These are phyloP conservation scores for Natrix natrix DNA, from an alignment of 2,797 vertebrate genomes.

Conservation along the genomic window DNA sequence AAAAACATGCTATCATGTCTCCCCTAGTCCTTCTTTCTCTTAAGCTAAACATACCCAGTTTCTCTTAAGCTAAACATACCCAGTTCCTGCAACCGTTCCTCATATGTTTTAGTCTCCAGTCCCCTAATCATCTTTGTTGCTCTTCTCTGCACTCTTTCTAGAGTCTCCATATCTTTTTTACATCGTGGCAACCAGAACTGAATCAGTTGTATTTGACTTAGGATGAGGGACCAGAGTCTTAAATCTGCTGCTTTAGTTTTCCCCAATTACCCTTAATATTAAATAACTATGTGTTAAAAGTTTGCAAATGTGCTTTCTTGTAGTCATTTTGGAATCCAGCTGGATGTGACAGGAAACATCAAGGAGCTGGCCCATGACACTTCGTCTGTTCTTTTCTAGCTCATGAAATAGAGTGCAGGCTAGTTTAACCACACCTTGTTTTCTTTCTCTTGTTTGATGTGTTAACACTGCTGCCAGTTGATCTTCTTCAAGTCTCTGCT, in stretches of 20 bases:
- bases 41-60: no score
- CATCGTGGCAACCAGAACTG: no score
- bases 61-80: no score
- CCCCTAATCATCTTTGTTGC: no score
- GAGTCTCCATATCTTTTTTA: no score
- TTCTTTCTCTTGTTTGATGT: slow-evolving; percentile 35
- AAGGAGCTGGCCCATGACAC: neutral
- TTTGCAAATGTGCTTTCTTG: neutral
- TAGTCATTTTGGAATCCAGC: neutral
- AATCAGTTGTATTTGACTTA: neutral
- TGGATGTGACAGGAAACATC: neutral
- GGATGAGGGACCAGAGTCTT: neutral
- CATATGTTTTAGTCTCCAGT: no score
- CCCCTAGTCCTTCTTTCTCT: no score
- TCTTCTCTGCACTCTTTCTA: no score
- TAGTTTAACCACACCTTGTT: slow-evolving; percentile 33
- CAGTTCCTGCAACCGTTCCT: no score
- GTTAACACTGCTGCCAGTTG: slow-evolving; percentile 19
- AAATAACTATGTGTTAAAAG: neutral
- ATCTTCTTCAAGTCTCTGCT: slow-evolving; percentile 63
- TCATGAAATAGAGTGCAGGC: slow-evolving; percentile 14
- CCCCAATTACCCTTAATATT: neutral
- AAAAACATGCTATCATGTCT: no score
- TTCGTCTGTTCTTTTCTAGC: neutral
- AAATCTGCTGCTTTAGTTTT: neutral